Conservation (phyloP, 2,888 invertebrate species). For the Trichogramma dendrolimi region DNA sequence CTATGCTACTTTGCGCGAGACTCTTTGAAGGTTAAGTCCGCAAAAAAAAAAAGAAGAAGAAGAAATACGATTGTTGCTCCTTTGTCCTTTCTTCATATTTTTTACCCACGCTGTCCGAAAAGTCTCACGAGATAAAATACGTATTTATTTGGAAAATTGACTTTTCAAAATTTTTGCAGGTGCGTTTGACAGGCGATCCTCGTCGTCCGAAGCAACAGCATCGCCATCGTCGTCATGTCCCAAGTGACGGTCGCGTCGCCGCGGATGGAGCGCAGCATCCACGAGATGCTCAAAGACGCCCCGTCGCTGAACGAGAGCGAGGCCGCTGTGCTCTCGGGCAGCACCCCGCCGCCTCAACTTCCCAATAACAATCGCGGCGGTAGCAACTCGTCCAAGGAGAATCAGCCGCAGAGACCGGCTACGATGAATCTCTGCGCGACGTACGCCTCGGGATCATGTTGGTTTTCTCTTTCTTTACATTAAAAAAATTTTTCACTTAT, state of each 20-base stretch:
- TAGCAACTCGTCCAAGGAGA: slow-evolving; percentile 37
- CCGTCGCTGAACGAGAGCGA: slow-evolving; percentile 73
- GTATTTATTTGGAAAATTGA: no score
- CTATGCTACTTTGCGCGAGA: no score
- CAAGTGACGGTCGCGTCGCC: slow-evolving; percentile 32
- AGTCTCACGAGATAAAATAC: no score
- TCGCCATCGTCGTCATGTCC: slow-evolving; percentile 24
- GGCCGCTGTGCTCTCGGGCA: slow-evolving; percentile 70
- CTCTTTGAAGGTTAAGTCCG: no score
- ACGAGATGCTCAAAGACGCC: slow-evolving; percentile 82
- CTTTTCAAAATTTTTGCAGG: no score
- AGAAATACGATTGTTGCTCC: no score
- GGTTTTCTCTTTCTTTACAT: slow-evolving; percentile 12
- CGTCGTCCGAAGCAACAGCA: no score
- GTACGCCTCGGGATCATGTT: slow-evolving; percentile 55
- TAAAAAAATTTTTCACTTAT: no score
- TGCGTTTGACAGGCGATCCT: no score
- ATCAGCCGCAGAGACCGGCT: slow-evolving; percentile 59
- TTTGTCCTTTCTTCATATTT: no score
- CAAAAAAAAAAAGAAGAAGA: no score
- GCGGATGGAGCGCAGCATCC: slow-evolving; percentile 66
- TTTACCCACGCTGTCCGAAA: no score
- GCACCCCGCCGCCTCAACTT: slow-evolving; percentile 60
- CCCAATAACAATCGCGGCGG: slow-evolving; percentile 39
- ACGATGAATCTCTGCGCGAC: slow-evolving; percentile 56